Evolutionary conservation across 2,888 invertebrate species (phyloP).

Genomic region (Homarus gammarus): DNA sequence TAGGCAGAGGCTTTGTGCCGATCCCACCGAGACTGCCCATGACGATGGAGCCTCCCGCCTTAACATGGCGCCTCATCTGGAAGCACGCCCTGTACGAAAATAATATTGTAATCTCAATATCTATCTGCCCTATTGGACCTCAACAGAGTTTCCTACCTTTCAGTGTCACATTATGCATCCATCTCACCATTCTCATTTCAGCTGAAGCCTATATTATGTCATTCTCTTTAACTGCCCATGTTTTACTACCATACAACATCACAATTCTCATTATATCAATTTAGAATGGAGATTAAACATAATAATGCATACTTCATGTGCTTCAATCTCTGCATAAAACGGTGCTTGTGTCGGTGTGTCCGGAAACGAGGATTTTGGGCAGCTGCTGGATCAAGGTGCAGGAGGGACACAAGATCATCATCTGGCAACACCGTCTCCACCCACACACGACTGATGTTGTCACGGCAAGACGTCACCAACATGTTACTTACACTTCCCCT

Average conservation of each 20-base stretch:
- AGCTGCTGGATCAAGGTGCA: constrained; percentile 83
- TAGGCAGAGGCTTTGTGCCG: constrained; percentile 90
- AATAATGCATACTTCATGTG: constrained; percentile 90
- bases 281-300: too few relatives aligned
- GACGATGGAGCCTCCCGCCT: constrained; percentile 67
- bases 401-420: constrained; percentile 90
- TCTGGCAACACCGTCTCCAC: constrained; percentile 98
- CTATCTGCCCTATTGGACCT: too few relatives aligned
- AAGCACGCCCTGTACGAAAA: constrained; percentile 87
- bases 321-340: constrained; percentile 96
- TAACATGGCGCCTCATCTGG: constrained; percentile 82
- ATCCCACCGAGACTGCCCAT: constrained; percentile 69
- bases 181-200: too few relatives aligned
- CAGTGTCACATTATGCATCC: too few relatives aligned
- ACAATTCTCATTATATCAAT: too few relatives aligned
- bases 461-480: constrained; percentile 97
- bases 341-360: constrained; percentile 95
- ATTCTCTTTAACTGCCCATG: too few relatives aligned
- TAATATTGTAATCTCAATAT: too few relatives aligned
- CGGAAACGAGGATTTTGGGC: constrained; percentile 84
- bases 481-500: constrained; percentile 98
- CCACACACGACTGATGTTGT: constrained; percentile 99
- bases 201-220: too few relatives aligned
- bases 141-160: too few relatives aligned
- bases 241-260: too few relatives aligned